Percentiles rank a stretch among this genome's conserved stretches.
Conservation (phyloP, 2,797 vertebrate genomes). For the Premnoplex brunnescens region DNA sequence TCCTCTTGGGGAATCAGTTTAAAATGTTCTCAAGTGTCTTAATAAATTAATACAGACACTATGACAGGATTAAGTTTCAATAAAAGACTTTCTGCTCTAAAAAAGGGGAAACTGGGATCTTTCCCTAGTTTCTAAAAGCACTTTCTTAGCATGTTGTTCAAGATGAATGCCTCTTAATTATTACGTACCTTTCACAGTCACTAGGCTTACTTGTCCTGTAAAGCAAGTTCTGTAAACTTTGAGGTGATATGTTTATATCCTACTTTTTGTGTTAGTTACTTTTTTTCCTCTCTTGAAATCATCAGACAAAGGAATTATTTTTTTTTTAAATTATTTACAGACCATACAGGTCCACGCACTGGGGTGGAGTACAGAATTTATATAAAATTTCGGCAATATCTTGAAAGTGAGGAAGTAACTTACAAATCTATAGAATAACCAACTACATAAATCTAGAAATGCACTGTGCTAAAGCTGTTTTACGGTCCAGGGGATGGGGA, state of each 20-base stretch:
- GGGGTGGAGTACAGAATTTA: neutral
- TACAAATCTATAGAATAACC: neutral
- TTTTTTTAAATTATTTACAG: neutral
- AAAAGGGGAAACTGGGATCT: neutral
- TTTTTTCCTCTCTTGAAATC: neutral
- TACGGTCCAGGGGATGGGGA: neutral
- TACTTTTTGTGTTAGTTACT: neutral
- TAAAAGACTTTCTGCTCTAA: neutral
- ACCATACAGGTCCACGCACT: neutral
- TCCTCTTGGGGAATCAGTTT: neutral
- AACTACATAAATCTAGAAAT: neutral
- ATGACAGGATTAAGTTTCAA: neutral
- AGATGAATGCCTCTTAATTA: neutral
- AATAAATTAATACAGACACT: neutral
- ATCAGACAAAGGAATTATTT: neutral
- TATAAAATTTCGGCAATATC: neutral
- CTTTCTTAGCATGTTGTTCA: neutral
- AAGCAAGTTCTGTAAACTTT: neutral
- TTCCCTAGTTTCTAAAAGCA: neutral
- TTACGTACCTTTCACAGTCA: neutral
- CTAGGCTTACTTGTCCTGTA: neutral
- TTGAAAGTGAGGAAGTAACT: neutral
- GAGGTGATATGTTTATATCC: neutral
- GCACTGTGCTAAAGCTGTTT: neutral
- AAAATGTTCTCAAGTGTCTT: neutral